phyloP scores from a whole-genome alignment of 1,140 invertebrate genomes.

The Drosophila sturtevanti region DNA sequence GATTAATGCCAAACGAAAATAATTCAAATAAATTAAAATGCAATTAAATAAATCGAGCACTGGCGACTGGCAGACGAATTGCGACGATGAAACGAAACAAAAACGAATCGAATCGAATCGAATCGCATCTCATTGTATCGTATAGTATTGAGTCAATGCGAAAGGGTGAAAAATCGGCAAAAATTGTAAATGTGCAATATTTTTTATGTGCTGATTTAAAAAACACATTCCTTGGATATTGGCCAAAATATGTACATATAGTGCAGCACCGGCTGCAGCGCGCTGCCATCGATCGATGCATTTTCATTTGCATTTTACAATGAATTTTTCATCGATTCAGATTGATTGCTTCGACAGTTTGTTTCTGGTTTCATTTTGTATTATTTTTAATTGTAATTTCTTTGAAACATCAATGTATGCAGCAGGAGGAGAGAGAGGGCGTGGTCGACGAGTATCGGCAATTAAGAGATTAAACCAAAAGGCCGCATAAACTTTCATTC shows the following conservation, averaged over 20 bases:
- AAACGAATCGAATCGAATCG: constrained; percentile 32
- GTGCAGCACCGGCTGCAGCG: background rate
- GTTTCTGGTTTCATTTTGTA: constrained; percentile 59
- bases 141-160: constrained; percentile 12
- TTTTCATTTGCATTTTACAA: constrained; percentile 48
- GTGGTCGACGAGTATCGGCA: constrained; percentile 51
- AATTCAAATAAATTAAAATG: constrained; percentile 82
- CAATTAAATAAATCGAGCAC: constrained; percentile 79
- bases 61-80: constrained; percentile 34
- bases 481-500: constrained; percentile 54
- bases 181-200: constrained; percentile 79
- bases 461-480: constrained; percentile 82
- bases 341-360: constrained; percentile 75
- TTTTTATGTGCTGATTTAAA: constrained; percentile 82
- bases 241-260: constrained; percentile 75
- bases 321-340: constrained; percentile 68
- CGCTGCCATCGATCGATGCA: constrained; percentile 61
- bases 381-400: constrained; percentile 79
- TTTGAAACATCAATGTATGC: constrained; percentile 53
- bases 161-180: constrained; percentile 41
- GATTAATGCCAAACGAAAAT: constrained; percentile 76
- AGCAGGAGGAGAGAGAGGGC: constrained; percentile 4
- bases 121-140: constrained; percentile 14
- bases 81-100: constrained; percentile 25
- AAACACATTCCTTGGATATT: constrained; percentile 82